Evolutionary conservation across 1,140 invertebrate species (phyloP), one percentile per base, ranked within the genome.

Genomic region (Eupeodes corollae): DNA sequence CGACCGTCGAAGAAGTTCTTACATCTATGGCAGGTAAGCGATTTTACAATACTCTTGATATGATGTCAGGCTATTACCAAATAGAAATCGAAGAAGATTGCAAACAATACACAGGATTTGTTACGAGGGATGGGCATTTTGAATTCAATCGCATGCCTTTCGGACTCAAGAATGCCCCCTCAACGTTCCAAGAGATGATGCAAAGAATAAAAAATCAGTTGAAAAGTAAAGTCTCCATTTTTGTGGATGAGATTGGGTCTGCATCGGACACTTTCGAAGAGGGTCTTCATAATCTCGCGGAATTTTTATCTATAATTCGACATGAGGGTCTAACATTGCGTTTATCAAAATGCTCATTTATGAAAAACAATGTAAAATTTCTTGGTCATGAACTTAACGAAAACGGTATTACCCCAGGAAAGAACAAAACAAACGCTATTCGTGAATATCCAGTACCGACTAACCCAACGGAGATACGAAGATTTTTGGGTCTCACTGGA

Each of bases 41-140:
- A 39, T 71, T 59, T 44, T 74, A 75, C 48, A 54, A 56, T 3
- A 59, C 58, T 0, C 47, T 76, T 3, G 70, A 76, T 56, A 33
- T 73, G 9, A 50, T 47, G 1, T 61, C 55, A 30, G 75, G 73
- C 3, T 77, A 70, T 57, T 70, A 65, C 54, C 74, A 78, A 52
- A 58, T 77, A 14, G 39, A 47, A 3, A 47, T 76, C 1, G 50
- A 59, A 18, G 42, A 51, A 31, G 45, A 59, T 10, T 56, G 62
- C 44, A 55, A 39, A n/a, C 21, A 52, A 3, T 74, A 73, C 53
- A 73, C 71, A 0, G 70, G 64, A 1, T 73, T 74, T 50, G 45
- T 49, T 0, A 63, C 58, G 21, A 57, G 42, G 19, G 41, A 55
- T 33, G 52, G 54, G 0, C 53, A 54, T 34, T 60, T 46, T 46